These are phyloP conservation scores for Liopterus haemorrhoidalis DNA, from an alignment of 2,888 invertebrate genomes.

Conservation along the genomic window DNA sequence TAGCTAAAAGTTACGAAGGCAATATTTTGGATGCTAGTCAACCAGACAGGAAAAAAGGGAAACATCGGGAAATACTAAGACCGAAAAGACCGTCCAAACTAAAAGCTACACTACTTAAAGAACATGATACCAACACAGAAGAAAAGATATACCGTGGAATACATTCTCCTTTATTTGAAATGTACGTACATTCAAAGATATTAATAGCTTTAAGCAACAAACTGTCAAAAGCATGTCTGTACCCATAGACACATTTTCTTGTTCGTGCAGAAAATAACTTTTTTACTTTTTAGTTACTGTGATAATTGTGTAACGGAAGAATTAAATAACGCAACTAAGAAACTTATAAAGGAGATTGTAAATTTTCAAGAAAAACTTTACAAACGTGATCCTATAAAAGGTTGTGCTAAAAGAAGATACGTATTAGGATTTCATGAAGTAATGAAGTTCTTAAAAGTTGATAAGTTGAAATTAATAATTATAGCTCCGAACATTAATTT, in stretches of 20 bases:
- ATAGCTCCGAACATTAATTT: constrained; percentile 60
- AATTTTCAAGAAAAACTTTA: constrained; percentile 57
- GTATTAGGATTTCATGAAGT: constrained; percentile 60
- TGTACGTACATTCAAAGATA: too few species aligned
- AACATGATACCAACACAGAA: constrained; percentile 1
- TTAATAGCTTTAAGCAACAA: too few species aligned
- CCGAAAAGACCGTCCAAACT: constrained; percentile 29
- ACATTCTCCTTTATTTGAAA: neutral
- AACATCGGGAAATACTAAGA: constrained; percentile 32
- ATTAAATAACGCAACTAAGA: constrained; percentile 48
- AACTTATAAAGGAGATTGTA: constrained; percentile 51
- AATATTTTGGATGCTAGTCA: constrained; percentile 34
- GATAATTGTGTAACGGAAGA: constrained; percentile 54
- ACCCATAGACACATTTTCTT: neutral
- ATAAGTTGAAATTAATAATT: constrained; percentile 55
- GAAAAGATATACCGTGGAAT: neutral
- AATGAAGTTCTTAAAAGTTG: constrained; percentile 51
- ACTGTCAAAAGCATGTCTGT: neutral
- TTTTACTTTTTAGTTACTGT: constrained; percentile 47
- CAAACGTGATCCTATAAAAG: constrained; percentile 56
- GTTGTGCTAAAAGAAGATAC: constrained; percentile 50
- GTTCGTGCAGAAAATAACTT: neutral
- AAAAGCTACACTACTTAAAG: constrained; percentile 25
- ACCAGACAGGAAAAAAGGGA: constrained; percentile 32
- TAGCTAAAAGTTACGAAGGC: constrained; percentile 23